A percentile compares a stretch with the other conserved stretches of the same genome.
These are phyloP conservation scores for Sinotaia quadrata DNA, from an alignment of 2,888 invertebrate species.

Conservation along the genomic window DNA sequence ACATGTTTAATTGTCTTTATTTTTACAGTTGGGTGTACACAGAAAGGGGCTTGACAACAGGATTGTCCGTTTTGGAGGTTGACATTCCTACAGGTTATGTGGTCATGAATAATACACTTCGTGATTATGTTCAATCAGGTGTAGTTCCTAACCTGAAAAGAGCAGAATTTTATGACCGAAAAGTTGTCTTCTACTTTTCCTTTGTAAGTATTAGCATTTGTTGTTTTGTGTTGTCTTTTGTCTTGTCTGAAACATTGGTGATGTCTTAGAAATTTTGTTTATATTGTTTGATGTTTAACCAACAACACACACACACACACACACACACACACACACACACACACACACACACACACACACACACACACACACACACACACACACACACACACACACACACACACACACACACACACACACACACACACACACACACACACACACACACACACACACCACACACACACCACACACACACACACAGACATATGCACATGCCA, in stretches of 20 bases:
- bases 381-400: too few relatives aligned
- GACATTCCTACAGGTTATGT: slow-evolving; percentile 70
- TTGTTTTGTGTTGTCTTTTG: neutral
- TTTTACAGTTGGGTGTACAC: slow-evolving; percentile 67
- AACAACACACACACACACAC: too few relatives aligned
- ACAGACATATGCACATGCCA: too few relatives aligned
- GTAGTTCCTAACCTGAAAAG: slow-evolving; percentile 86
- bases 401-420: too few relatives aligned
- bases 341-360: too few relatives aligned
- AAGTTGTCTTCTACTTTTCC: slow-evolving; percentile 82
- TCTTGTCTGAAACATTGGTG: neutral
- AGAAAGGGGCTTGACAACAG: slow-evolving; percentile 57
- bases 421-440: too few relatives aligned
- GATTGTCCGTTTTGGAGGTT: slow-evolving; percentile 68
- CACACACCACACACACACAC: too few relatives aligned
- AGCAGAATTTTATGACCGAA: slow-evolving; percentile 85
- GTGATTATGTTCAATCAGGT: slow-evolving; percentile 86
- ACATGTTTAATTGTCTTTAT: neutral
- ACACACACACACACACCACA: too few relatives aligned
- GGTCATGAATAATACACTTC: slow-evolving; percentile 82
- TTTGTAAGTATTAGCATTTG: neutral
- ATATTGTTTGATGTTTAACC: too few relatives aligned
- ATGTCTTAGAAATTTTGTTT: neutral
- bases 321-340: too few relatives aligned
- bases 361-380: too few relatives aligned